Evolutionary conservation across 2,797 vertebrate genomes (phyloP).

Genomic region (Brotogeris chrysoptera): DNA sequence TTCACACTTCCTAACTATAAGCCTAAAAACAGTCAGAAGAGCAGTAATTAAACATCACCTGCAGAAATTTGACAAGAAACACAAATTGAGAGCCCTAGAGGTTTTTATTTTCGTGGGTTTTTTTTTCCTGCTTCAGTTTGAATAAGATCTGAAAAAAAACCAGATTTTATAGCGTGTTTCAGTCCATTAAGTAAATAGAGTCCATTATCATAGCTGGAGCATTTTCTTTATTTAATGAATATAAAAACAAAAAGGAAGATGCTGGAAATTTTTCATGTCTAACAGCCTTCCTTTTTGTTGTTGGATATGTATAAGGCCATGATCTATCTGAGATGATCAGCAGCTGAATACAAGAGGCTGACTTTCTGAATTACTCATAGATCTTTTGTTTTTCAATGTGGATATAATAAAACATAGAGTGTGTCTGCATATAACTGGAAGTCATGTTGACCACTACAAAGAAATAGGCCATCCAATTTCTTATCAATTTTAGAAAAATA

Average conservation of each 20-base stretch:
- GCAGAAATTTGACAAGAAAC: not conserved
- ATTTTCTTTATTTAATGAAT: not conserved
- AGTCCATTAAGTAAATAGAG: not conserved
- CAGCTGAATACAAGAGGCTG: not conserved
- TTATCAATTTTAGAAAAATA: not conserved
- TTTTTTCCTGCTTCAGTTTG: not conserved
- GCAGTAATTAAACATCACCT: not conserved
- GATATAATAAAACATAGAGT: not conserved
- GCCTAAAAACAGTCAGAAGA: not conserved
- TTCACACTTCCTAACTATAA: not conserved
- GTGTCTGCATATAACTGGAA: not conserved
- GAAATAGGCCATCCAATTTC: not conserved
- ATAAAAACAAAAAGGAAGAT: not conserved
- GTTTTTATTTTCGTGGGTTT: fast-evolving
- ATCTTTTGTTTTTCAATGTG: not conserved
- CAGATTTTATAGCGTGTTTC: not conserved
- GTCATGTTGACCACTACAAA: not conserved
- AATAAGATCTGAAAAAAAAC: not conserved
- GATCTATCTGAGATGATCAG: not conserved
- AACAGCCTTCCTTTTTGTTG: not conserved
- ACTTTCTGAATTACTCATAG: not conserved
- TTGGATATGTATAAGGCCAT: not conserved
- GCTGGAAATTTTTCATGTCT: not conserved
- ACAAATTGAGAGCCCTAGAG: not conserved
- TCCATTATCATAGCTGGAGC: not conserved